Base-by-base conservation (phyloP, 2,888 invertebrate species). In the Congeria kusceri region DNA sequence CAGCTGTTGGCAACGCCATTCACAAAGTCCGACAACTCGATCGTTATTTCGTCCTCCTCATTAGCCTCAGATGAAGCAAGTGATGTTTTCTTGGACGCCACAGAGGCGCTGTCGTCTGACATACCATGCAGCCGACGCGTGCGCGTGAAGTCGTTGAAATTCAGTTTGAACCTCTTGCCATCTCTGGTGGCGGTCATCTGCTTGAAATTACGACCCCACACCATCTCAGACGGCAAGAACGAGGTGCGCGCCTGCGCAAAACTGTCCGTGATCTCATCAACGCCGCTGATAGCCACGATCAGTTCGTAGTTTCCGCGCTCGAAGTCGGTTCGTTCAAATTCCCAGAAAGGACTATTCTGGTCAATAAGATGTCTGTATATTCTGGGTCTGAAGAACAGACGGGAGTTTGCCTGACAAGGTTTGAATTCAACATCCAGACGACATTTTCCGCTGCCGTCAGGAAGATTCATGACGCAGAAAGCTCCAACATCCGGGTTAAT, bases 341-440 rank as follows among this genome's bases (percentile, higher is more conserved):
- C 96, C 94, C 97, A 99, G 44, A 98, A 95, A 0, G 98, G 98
- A 74, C 97, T 97, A 78, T 95, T 95, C 79, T 96, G 96, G 93
- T 97, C 97, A 92, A 98, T 98, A 93, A 96, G 97, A 94, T 98
- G 98, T 28, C 97, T 97, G 84, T 98, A 97, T 20, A 97, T 98
- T 89, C 97, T 98, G 2, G 98, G 98, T 88, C 98, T 98, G 93
- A 99, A 97, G 95, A 98, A 98, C 85, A 99, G 96, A 75, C 97
- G 95, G 93, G 98, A 98, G 92, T 97, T 97, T 88, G 97, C 96
- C n/a, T 96, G 96, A 88, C 97, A 97, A 0, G 97, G 97, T 88
- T 97, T 97, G 29, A 97, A 97, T 0, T 96, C 96, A 92, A 98
- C 94, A 94, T 98, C 98, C 91, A 97, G 96, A 93, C 98, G 98